Evolutionary conservation across 92 coral and sea anemone genomes (phyloP).

Genomic region (Pocillopora grandis): DNA sequence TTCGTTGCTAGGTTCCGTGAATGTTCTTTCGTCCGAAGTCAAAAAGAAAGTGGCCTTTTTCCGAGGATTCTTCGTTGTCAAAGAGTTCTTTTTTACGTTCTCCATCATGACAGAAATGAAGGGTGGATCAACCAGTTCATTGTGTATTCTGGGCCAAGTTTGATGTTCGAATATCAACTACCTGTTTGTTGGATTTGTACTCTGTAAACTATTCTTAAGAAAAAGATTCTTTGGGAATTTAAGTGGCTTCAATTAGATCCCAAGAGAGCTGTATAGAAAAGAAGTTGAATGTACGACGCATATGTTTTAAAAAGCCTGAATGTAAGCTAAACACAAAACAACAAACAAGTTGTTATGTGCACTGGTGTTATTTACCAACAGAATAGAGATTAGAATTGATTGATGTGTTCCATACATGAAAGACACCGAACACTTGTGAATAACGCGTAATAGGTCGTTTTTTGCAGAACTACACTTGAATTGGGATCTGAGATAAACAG

Average conservation of each 20-base stretch:
- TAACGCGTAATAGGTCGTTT: too few species aligned
- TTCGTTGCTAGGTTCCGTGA: neutral
- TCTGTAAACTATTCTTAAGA: neutral
- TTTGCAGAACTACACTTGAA: too few species aligned
- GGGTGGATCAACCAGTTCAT: neutral
- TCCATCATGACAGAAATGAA: neutral
- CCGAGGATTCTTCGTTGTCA: neutral
- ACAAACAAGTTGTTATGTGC: constrained; percentile 13
- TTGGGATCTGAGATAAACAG: too few species aligned
- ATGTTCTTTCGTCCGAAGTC: neutral
- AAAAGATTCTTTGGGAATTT: constrained; percentile 10
- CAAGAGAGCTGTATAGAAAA: constrained; percentile 20
- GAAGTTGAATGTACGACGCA: neutral
- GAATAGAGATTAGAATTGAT: neutral
- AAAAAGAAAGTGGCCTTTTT: constrained; percentile 27
- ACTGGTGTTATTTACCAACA: neutral
- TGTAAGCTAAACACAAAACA: constrained; percentile 4
- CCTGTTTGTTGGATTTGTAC: neutral
- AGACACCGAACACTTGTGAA: too few species aligned
- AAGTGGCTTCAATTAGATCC: constrained; percentile 11
- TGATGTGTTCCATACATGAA: too few species aligned
- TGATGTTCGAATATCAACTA: neutral
- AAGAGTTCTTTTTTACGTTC: neutral
- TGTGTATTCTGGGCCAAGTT: neutral
- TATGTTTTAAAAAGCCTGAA: neutral